Conservation (phyloP, 2,797 vertebrate genomes). For the Eulemur coronatus region DNA sequence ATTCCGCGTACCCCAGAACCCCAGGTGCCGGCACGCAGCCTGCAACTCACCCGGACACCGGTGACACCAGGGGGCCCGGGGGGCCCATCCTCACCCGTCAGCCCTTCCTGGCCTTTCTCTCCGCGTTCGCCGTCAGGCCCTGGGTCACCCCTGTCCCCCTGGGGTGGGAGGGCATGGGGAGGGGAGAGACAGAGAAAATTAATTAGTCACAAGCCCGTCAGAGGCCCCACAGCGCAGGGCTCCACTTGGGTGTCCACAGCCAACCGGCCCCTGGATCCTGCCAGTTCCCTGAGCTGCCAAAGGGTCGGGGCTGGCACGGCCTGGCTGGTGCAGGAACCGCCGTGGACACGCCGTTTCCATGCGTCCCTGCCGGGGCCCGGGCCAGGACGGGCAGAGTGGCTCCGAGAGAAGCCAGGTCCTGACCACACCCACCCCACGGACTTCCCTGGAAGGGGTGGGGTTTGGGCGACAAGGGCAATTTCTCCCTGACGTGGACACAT, state of each 20-base stretch:
- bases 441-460: background rate
- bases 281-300: constrained; percentile 31
- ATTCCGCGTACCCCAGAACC: fast-evolving
- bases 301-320: constrained; percentile 47
- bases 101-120: constrained; percentile 92
- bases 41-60: constrained; percentile 92
- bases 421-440: fast-evolving
- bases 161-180: constrained; percentile 43
- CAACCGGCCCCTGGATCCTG: background rate
- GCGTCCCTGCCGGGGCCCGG: constrained; percentile 45
- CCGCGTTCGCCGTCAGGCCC: constrained; percentile 94
- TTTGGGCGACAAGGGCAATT: background rate
- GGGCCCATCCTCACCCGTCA: constrained; percentile 94
- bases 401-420: background rate
- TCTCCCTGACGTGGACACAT: background rate
- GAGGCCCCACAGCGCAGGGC: background rate
- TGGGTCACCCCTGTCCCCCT: constrained; percentile 97
- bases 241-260: background rate
- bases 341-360: background rate
- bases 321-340: constrained; percentile 25
- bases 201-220: constrained; percentile 32
- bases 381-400: background rate
- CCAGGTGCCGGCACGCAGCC: background rate
- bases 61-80: constrained; percentile 90
- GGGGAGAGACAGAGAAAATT: constrained; percentile 5